Evolutionary conservation across 2,888 invertebrate species (phyloP).

Genomic region (Ophraella communa): DNA sequence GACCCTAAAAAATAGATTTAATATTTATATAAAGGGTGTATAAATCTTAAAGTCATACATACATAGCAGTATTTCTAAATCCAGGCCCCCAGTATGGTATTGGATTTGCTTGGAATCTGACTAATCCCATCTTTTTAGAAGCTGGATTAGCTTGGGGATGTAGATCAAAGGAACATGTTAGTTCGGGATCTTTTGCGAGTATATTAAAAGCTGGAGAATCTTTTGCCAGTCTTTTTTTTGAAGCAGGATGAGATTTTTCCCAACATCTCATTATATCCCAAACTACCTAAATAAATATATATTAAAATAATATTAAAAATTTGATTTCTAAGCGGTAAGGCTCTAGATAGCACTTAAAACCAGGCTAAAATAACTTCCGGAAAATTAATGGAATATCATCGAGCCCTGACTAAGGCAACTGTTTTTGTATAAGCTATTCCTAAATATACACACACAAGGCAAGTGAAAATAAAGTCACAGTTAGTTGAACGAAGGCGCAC

Average conservation of each 20-base stretch:
- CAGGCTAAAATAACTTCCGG: too few species aligned
- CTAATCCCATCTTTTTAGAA: slow-evolving; percentile 74
- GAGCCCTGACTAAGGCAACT: too few species aligned
- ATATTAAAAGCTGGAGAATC: slow-evolving; percentile 65
- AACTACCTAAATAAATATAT: slow-evolving; percentile 62
- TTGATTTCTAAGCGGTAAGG: too few species aligned
- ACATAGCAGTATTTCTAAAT: slow-evolving; percentile 79
- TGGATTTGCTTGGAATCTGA: slow-evolving; percentile 89
- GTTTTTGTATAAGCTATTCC: too few species aligned
- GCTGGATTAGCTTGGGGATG: slow-evolving; percentile 80
- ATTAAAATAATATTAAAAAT: too few species aligned
- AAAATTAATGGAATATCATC: too few species aligned
- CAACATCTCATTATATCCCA: slow-evolving; percentile 93
- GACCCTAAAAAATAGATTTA: slow-evolving; percentile 59
- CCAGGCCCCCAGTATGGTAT: slow-evolving; percentile 92
- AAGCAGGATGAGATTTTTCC: slow-evolving; percentile 73
- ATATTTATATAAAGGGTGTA: too few species aligned
- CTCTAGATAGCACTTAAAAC: too few species aligned
- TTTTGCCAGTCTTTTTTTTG: slow-evolving; percentile 64
- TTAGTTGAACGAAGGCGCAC: too few species aligned
- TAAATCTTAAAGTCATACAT: too few species aligned
- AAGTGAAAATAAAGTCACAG: too few species aligned
- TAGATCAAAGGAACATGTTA: slow-evolving; percentile 62
- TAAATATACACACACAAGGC: too few species aligned
- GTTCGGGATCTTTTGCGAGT: slow-evolving; percentile 63